These are phyloP conservation scores for Spizaetus ornatus DNA, from an alignment of 2,113 vertebrate species.

Conservation along the genomic window DNA sequence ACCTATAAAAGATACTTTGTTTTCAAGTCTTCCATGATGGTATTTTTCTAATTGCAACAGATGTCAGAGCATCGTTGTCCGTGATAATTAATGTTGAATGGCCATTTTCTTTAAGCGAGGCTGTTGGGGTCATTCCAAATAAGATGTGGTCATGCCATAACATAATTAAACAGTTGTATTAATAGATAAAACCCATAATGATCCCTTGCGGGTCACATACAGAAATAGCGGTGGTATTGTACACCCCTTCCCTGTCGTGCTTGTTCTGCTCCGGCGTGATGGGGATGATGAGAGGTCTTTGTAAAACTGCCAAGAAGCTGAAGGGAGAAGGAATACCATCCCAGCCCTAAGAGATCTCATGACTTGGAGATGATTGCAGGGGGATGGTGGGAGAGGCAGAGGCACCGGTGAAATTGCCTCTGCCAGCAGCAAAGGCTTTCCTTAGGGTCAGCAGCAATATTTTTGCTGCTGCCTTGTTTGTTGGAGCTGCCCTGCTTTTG, in stretches of 20 bases:
- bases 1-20: neutral
- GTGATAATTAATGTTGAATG: neutral
- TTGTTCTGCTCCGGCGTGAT: neutral
- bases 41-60: neutral
- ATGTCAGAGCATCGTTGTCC: neutral
- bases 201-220: neutral
- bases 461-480: neutral
- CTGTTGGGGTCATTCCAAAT: neutral
- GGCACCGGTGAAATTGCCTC: neutral
- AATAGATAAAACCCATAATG: neutral
- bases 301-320: neutral
- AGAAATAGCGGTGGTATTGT: neutral
- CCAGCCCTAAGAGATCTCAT: neutral
- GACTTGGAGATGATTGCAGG: neutral
- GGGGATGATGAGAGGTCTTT: neutral
- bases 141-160: neutral
- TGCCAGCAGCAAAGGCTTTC: neutral
- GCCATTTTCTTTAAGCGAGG: neutral
- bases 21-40: neutral
- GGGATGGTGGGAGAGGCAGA: neutral
- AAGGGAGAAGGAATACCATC: neutral
- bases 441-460: neutral
- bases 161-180: neutral
- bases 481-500: neutral
- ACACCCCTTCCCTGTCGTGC: neutral